Conservation (phyloP, 2,113 vertebrate species). For the Jacana jacana region DNA sequence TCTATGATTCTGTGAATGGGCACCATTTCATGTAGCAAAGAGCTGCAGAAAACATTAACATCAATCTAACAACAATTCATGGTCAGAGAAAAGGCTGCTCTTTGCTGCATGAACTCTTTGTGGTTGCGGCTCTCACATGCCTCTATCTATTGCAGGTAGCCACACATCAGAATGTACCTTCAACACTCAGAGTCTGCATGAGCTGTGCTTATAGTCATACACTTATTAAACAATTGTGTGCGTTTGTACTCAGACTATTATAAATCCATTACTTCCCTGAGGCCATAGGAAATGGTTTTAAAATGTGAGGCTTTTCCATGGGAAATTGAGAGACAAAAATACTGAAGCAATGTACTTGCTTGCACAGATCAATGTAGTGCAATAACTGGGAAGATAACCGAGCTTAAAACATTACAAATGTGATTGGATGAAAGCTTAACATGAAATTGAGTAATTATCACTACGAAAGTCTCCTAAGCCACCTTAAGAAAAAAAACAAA, state of each 20-base stretch:
- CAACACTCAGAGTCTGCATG: background rate
- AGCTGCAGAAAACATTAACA: background rate
- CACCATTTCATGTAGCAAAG: background rate
- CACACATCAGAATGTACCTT: background rate
- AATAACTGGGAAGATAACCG: slow-evolving; percentile 35
- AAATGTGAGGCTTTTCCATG: slow-evolving; percentile 14
- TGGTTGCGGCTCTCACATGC: background rate
- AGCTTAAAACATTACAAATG: slow-evolving; percentile 30
- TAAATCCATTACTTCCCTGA: slow-evolving; percentile 5
- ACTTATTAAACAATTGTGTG: slow-evolving; percentile 32
- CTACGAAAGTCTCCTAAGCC: background rate
- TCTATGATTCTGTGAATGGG: no score
- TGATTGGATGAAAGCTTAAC: slow-evolving; percentile 42
- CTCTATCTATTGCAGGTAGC: background rate
- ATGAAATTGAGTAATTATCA: slow-evolving; percentile 38
- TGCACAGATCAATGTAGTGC: slow-evolving; percentile 23
- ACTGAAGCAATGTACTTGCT: background rate
- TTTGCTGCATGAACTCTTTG: background rate
- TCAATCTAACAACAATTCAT: background rate
- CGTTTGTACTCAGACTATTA: slow-evolving; percentile 22
- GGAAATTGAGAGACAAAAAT: slow-evolving; percentile 15
- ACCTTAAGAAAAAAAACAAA: background rate
- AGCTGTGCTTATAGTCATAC: background rate
- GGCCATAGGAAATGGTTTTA: slow-evolving; percentile 29
- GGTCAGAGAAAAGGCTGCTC: background rate